Evolutionary conservation across 2,797 vertebrate genomes (phyloP), one percentile per base, ranked within the genome.

Genomic region (Microctenopoma lineatum): DNA sequence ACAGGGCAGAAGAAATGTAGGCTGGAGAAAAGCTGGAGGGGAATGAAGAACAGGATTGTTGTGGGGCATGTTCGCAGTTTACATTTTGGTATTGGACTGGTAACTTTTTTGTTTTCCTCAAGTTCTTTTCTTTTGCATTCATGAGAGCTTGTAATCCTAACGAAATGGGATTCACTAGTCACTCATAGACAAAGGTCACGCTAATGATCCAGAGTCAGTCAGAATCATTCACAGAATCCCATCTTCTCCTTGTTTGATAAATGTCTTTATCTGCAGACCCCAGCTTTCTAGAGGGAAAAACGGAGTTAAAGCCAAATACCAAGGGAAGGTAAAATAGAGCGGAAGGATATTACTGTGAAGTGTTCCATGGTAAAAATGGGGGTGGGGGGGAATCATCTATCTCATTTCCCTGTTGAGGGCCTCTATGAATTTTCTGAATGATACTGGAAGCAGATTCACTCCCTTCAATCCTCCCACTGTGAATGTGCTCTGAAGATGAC

Each of bases 401-500:
- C 84, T 90, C 84, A 91, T 91, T 92, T 91, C 87, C 86, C 75
- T 88, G 73, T 79, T 79, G 84, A 91, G 85, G 75, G 64, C 75
- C 83, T 87, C 82, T 76, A 87, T 91, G 87, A 80, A 91, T 93
- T 92, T 92, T 87, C 77, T 82, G 81, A 92, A 92, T 83, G 84
- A 87, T 87, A 83, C 81, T 84, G 88, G 86, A 83, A 82, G 87
- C 79, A 79, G 90, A 91, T 90, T 76, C 74, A 69, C 69, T 87
- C 75, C 70, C 73, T 70, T 81, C 84, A 86, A 80, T 90, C 83
- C 79, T 77, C 66, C 84, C 66, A 66, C 77, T 56, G 80, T 87
- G 75, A 93, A 92, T 89, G 75, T 59, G 77, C 84, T 85, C 80
- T 70, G 85, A 81, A 83, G 82, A 86, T 77, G 88, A 84, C 86